Evolutionary conservation across 92 coral and sea anemone species (phyloP).

Genomic region (Porites rus): DNA sequence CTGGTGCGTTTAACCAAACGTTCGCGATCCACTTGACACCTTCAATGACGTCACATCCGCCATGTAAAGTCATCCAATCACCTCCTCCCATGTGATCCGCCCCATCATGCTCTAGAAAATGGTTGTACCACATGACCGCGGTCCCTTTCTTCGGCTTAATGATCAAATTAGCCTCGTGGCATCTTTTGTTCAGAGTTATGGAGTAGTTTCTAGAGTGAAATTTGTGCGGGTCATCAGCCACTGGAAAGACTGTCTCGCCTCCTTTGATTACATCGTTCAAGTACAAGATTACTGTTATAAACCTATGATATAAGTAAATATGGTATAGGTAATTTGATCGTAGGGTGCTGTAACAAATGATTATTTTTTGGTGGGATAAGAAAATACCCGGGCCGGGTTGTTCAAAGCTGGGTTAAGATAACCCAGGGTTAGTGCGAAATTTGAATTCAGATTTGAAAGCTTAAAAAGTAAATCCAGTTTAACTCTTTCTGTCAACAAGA

Average conservation of each 20-base stretch:
- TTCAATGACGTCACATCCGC: constrained; percentile 85
- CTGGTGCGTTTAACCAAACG: constrained; percentile 80
- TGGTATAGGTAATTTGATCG: no score
- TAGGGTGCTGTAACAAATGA: no score
- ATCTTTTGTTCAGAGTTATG: constrained; percentile 40
- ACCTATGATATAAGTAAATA: constrained; percentile 47
- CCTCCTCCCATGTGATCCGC: constrained; percentile 83
- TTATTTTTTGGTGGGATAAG: no score
- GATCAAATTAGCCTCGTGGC: constrained; percentile 79
- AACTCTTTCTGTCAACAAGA: no score
- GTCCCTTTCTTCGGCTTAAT: constrained; percentile 88
- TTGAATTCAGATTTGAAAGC: no score
- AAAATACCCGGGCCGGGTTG: no score
- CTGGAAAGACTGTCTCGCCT: constrained; percentile 94
- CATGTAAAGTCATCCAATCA: constrained; percentile 85
- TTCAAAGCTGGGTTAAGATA: no score
- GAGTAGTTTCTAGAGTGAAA: constrained; percentile 17
- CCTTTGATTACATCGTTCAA: constrained; percentile 88
- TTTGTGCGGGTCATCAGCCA: constrained; percentile 80
- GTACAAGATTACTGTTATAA: constrained; percentile 80
- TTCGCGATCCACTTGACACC: constrained; percentile 97
- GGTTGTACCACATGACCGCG: constrained; percentile 95
- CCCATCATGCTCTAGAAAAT: constrained; percentile 76
- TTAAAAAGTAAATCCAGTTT: no score
- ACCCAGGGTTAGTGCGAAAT: no score